Evolutionary conservation across 1,140 invertebrate genomes (phyloP), one percentile per base, ranked within the genome.

Genomic region (Nephila pilipes): DNA sequence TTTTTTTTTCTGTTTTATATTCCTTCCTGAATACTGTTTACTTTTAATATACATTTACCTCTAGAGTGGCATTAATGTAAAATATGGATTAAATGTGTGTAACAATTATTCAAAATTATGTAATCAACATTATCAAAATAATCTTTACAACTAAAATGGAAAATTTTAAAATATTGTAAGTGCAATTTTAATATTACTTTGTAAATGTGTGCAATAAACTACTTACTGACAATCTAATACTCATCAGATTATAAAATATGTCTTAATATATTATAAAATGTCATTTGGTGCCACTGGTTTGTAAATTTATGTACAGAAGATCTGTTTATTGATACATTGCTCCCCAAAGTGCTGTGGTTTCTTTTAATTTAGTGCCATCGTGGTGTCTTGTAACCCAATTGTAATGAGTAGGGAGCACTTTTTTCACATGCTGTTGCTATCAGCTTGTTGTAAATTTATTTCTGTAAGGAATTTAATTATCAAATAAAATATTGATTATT

Each of bases 281-380:
- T 29, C 20, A 20, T 22, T 87, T 60, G n/a, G 85, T 87, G 91
- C 91, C 83, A 87, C 85, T 85, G 38, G 6, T 87, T 87, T 93
- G 91, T 93, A 93, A n/a, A 93, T 93, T 87, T 46, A 80, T 93
- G 91, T 93, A 93, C 65, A 93, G 63, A 93, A 92, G 20, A 91
- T 83, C 1, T 85, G 63, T 32, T 69, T 85, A 63, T 81, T 54
- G n/a, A 65, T 32, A 90, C 2, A 55, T n/a, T 55, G n/a, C n/a
- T n/a, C n/a, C 57, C 63, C 16, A 22, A 58, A 69, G 38, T 69
- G n/a, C n/a, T 93, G 83, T 58, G 65, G 85, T 38, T 87, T 58
- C 32, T 93, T 87, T 57, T n/a, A n/a, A 88, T 87, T 38, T 87
- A 60, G 83, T 87, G 85, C 85, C 85, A 93, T 93, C 80, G 16